A percentile compares a stretch with the other conserved stretches of the same genome.
phyloP scores from a whole-genome alignment of 1,140 invertebrate genomes.

The Leptonema lineaticorne region DNA sequence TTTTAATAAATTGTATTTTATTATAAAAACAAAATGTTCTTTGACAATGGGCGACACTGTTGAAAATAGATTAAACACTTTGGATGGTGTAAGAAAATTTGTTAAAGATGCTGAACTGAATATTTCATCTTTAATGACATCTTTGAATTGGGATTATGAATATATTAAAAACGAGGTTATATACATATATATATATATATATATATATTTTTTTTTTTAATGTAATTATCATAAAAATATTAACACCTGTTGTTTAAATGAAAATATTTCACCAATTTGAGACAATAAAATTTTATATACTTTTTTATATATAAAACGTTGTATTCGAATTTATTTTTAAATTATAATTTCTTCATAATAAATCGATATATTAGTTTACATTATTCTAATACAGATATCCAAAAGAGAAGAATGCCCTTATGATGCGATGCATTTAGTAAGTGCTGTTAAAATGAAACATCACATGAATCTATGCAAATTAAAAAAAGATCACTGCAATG shows the following conservation, averaged over 20 bases:
- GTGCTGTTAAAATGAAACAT: conserved; percentile 1
- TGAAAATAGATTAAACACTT: conserved; percentile 23
- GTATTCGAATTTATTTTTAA: neutral
- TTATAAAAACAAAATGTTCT: neutral
- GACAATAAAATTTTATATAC: conserved; percentile 7
- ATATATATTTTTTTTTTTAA: no score
- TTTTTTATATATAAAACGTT: neutral
- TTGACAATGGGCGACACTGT: neutral
- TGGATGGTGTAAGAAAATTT: conserved; percentile 28
- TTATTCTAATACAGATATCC: neutral
- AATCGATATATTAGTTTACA: no score
- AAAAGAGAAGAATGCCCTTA: conserved; percentile 26
- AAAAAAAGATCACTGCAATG: neutral
- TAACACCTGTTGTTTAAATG: no score
- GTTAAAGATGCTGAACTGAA: conserved; percentile 18
- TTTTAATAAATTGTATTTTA: neutral
- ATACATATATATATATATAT: no score
- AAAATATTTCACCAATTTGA: neutral
- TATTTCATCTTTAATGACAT: conserved; percentile 22
- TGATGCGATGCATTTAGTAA: conserved; percentile 27
- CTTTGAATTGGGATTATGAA: conserved; percentile 28
- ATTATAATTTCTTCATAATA: no score
- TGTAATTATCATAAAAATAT: no score
- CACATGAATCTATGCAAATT: conserved; percentile 3
- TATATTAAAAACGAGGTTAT: conserved; percentile 24